A percentile compares a stretch with the other conserved stretches of the same genome.
These are phyloP conservation scores for Sebastes minor DNA, from an alignment of 2,797 vertebrate genomes.

Conservation along the genomic window DNA sequence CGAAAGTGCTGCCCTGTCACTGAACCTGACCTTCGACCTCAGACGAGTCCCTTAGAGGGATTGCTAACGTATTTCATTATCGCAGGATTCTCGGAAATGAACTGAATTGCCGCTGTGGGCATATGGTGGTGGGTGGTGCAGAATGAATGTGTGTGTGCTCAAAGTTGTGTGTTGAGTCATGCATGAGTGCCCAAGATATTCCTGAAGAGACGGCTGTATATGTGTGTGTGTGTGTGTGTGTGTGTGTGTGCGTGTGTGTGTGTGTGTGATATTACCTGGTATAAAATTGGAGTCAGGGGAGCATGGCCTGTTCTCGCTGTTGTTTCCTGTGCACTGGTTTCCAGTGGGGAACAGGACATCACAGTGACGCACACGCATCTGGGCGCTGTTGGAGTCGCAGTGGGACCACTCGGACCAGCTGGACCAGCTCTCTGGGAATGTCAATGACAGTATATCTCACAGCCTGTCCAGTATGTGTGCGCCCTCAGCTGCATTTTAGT, in stretches of 20 bases:
- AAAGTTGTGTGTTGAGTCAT: conserved; percentile 32
- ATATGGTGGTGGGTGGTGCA: conserved; percentile 38
- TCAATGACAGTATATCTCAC: conserved; percentile 44
- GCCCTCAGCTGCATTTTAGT: conserved; percentile 43
- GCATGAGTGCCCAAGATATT: conserved; percentile 26
- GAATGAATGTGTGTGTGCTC: neutral
- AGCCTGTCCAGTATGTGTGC: neutral
- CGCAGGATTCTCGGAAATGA: conserved; percentile 53
- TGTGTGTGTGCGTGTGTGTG: neutral
- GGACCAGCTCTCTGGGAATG: conserved; percentile 92
- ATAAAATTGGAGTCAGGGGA: conserved; percentile 90
- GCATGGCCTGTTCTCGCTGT: conserved; percentile 88
- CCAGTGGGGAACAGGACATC: conserved; percentile 91
- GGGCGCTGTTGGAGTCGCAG: conserved; percentile 86
- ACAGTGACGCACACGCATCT: conserved; percentile 89
- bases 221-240: neutral
- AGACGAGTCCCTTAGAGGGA: conserved; percentile 37
- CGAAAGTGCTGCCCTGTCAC: conserved; percentile 43
- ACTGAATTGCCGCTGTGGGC: conserved; percentile 53
- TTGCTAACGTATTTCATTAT: conserved; percentile 59
- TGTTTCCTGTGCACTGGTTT: conserved; percentile 92
- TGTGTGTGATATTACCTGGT: conserved; percentile 84
- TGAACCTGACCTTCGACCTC: conserved; percentile 63
- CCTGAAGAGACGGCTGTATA: neutral
- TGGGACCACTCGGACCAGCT: conserved; percentile 94